Evolutionary conservation across 2,888 invertebrate genomes (phyloP), one percentile per base, ranked within the genome.

Genomic region (Xestia sexstrigata): DNA sequence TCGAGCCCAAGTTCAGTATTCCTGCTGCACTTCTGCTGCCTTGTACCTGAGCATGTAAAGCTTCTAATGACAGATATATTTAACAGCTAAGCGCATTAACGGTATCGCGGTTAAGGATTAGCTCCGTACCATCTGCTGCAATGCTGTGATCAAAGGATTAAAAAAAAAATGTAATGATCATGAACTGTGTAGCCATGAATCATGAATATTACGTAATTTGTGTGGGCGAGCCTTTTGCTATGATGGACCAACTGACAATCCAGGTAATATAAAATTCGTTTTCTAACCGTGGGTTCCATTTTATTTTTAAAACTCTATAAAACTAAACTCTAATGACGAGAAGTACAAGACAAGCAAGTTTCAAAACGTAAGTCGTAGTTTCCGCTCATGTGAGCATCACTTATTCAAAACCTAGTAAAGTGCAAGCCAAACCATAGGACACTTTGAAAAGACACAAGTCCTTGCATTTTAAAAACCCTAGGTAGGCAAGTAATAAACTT

Each of bases 31-130:
- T 67, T 30, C 39, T 58, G 58, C 58, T 76, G 39, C 39, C 67
- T 39, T n/a, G 47, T 68, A 68, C 68, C 67, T 60, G 39, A 49
- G 17, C 47, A 68, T 30, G 20, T n/a, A 49, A 49, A 76, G 39
- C 1, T 11, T 68, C 7, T 68, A 76, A 76, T 49, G 39, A 39
- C 30, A 58, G 13, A n/a, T 76, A 67, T 30, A 76, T 42, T 76
- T 60, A 42, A 11, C 47, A 30, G 76, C 15, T 58, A 77, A 76
- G 79, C 75, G 76, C 67, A 79, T 85, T 82, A 76, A 8, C 69
- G 39, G 76, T 70, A 72, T 69, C 77, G 67, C 47, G 55, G 47
- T 17, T 1, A 26, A 66, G 79, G 75, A 75, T 84, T 84, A 77
- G 68, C 26, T 62, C 30, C 2, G 45, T 30, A 6, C 20, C 42